A percentile compares a stretch with the other conserved stretches of the same genome.
These are phyloP conservation scores for Gadopsis marmoratus DNA, from an alignment of 2,797 vertebrate species.

Conservation along the genomic window DNA sequence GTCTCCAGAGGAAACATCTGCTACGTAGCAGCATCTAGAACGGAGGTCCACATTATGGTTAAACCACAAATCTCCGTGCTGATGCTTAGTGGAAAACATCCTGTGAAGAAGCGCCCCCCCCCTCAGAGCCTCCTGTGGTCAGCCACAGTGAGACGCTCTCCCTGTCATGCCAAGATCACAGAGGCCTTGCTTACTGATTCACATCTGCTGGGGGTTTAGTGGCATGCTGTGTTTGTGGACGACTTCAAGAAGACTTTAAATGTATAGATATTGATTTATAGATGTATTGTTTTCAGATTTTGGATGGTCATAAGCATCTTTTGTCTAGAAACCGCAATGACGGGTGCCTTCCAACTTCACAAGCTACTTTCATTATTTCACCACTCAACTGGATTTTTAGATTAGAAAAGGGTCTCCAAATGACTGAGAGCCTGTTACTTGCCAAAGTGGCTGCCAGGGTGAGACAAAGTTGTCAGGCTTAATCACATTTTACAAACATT, in stretches of 20 bases:
- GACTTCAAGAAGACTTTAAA: constrained; percentile 16
- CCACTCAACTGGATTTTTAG: constrained; percentile 40
- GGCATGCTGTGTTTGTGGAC: constrained; percentile 28
- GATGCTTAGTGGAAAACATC: constrained; percentile 59
- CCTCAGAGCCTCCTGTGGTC: constrained; percentile 44
- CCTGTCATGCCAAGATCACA: constrained; percentile 22
- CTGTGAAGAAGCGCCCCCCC: constrained; percentile 39
- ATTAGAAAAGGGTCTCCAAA: constrained; percentile 34
- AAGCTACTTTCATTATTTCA: constrained; percentile 37
- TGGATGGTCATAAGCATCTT: constrained; percentile 3
- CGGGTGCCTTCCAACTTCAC: constrained; percentile 3
- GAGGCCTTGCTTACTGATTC: constrained; percentile 21
- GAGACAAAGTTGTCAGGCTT: constrained; percentile 57
- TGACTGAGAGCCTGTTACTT: constrained; percentile 25
- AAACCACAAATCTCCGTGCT: constrained; percentile 61
- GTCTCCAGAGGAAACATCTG: constrained; percentile 77
- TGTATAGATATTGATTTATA: constrained; percentile 48
- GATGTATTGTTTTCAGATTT: constrained; percentile 5
- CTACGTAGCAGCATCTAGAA: constrained; percentile 13
- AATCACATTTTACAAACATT: constrained; percentile 73
- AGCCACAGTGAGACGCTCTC: constrained; percentile 34
- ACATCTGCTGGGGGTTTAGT: constrained; percentile 61
- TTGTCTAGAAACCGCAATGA: not conserved
- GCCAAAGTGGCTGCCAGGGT: constrained; percentile 41
- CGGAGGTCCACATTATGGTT: constrained; percentile 47